Percentiles rank a stretch among this genome's conserved stretches.
phyloP scores from a whole-genome alignment of 1,140 invertebrate genomes.

The Aplysia californica region DNA sequence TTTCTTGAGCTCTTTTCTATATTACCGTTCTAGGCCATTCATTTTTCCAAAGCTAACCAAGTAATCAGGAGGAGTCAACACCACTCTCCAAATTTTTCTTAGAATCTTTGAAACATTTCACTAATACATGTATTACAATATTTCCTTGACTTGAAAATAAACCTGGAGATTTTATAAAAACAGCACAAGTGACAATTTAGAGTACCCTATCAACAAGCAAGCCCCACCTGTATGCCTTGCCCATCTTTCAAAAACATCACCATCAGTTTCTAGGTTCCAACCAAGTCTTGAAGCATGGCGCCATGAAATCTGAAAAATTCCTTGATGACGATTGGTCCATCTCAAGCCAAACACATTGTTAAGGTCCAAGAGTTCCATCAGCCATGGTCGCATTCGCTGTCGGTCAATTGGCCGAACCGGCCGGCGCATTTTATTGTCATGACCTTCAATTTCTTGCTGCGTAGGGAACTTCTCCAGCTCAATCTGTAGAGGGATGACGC shows the following conservation, averaged over 20 bases:
- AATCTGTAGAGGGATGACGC: constrained; percentile 10
- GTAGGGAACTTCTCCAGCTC: constrained; percentile 5
- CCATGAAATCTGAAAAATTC: constrained; percentile 57
- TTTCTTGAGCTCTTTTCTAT: too few relatives aligned
- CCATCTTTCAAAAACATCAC: constrained; percentile 58
- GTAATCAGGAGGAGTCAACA: too few relatives aligned
- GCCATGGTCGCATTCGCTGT: constrained; percentile 52
- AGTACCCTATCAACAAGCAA: too few relatives aligned
- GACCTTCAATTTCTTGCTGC: background rate
- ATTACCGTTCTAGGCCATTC: too few relatives aligned
- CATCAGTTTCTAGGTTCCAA: constrained; percentile 52
- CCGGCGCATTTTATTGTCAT: constrained; percentile 19
- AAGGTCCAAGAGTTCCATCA: constrained; percentile 43
- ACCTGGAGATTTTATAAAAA: too few relatives aligned
- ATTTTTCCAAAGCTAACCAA: too few relatives aligned
- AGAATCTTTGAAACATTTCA: too few relatives aligned
- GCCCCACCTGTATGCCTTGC: constrained; percentile 58
- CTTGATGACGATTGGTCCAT: constrained; percentile 48
- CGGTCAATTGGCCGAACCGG: constrained; percentile 45
- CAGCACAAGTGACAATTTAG: too few relatives aligned
- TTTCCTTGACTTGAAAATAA: too few relatives aligned
- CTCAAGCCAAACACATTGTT: constrained; percentile 43
- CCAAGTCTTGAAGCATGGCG: constrained; percentile 54
- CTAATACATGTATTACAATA: too few relatives aligned
- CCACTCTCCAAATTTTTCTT: too few relatives aligned